These are phyloP conservation scores for Camponotus vicinus DNA, from an alignment of 1,140 invertebrate genomes.

Conservation along the genomic window DNA sequence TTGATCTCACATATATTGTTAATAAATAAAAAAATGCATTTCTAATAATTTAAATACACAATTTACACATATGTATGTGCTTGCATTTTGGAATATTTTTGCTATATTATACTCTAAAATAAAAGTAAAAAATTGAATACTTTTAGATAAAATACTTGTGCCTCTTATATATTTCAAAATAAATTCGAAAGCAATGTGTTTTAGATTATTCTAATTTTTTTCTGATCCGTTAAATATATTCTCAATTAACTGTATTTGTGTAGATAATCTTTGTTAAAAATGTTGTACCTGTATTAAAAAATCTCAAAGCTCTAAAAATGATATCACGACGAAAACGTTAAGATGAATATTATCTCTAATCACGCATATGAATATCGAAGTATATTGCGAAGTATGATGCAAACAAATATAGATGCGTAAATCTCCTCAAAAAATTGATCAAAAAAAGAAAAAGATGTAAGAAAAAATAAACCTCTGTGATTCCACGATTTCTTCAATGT, in stretches of 20 bases:
- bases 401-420: background rate
- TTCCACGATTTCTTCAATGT: conserved; percentile 53
- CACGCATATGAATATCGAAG: background rate
- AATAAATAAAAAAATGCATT: conserved; percentile 65
- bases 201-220: background rate
- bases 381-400: background rate
- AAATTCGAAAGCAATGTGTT: conserved; percentile 24
- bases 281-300: conserved; percentile 31
- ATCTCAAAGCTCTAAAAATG: conserved; percentile 23
- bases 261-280: background rate
- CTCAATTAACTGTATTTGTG: conserved; percentile 4
- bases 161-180: background rate
- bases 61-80: conserved; percentile 16
- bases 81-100: conserved; percentile 2
- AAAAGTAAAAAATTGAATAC: conserved; percentile 30
- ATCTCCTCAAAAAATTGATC: conserved; percentile 27
- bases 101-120: conserved; percentile 41
- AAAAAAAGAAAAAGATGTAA: conserved; percentile 48
- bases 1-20: conserved; percentile 60
- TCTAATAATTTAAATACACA: conserved; percentile 41
- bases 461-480: conserved; percentile 60
- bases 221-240: conserved; percentile 17
- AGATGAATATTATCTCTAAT: background rate
- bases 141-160: conserved; percentile 37
- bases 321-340: background rate